Evolutionary conservation across 2,888 invertebrate genomes (phyloP).

Genomic region (Himalopsyche tibetana): DNA sequence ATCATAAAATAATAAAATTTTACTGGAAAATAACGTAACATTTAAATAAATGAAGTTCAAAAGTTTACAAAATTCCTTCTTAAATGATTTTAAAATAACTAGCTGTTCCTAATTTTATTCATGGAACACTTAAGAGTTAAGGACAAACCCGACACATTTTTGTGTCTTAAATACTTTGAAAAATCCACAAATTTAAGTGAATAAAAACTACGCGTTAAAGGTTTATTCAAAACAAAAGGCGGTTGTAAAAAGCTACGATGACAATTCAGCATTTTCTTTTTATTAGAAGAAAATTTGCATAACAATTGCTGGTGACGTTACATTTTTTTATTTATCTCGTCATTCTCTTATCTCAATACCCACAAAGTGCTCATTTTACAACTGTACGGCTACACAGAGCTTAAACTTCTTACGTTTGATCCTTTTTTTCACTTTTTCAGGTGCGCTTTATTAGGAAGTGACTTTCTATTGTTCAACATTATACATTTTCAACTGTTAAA

Average conservation of each 20-base stretch:
- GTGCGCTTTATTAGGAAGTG: not conserved
- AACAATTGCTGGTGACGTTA: constrained; percentile 42
- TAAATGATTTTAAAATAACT: too few relatives aligned
- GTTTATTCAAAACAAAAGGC: constrained; percentile 6
- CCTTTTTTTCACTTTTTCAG: constrained; percentile 20
- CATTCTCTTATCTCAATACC: constrained; percentile 52
- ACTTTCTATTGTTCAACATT: constrained; percentile 28
- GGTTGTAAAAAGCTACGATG: constrained; percentile 13
- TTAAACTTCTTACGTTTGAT: constrained; percentile 26
- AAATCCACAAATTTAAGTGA: not conserved
- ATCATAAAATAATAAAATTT: too few relatives aligned
- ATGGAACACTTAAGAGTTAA: too few relatives aligned
- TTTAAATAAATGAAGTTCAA: too few relatives aligned
- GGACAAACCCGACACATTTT: too few relatives aligned
- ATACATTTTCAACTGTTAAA: not conserved
- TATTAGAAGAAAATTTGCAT: constrained; percentile 35
- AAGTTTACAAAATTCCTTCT: too few relatives aligned
- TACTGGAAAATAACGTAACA: too few relatives aligned
- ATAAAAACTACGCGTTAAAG: constrained; percentile 26
- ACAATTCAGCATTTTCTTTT: constrained; percentile 40
- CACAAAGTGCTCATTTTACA: constrained; percentile 54
- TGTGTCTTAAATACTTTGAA: too few relatives aligned
- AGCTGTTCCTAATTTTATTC: too few relatives aligned
- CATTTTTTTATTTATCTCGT: constrained; percentile 55
- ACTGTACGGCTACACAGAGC: constrained; percentile 32